Conservation (phyloP, 2,113 vertebrate genomes). For the Stegastes partitus region DNA sequence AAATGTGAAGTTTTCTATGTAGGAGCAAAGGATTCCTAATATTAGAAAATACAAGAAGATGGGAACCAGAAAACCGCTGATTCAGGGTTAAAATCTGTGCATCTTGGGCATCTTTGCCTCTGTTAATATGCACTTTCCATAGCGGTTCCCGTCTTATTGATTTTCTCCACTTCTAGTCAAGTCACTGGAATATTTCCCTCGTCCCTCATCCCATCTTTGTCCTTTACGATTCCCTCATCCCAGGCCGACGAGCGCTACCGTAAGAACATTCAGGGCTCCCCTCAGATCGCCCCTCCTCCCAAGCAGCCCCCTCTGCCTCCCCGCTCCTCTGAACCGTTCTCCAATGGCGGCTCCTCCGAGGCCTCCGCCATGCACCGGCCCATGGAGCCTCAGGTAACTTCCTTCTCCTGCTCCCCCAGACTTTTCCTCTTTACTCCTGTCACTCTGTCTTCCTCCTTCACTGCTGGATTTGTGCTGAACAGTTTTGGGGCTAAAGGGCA, state of each 20-base stretch:
- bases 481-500: not conserved
- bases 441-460: not conserved
- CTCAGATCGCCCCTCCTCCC: conserved; percentile 92
- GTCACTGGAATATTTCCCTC: not conserved
- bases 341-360: conserved; percentile 90
- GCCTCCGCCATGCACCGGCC: conserved; percentile 93
- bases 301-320: conserved; percentile 95
- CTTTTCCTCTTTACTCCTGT: conserved; percentile 6
- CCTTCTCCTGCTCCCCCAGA: conserved; percentile 16
- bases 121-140: not conserved
- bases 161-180: not conserved
- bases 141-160: conserved; percentile 36
- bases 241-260: conserved; percentile 97
- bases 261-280: conserved; percentile 96
- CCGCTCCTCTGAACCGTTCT: conserved; percentile 93
- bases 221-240: conserved; percentile 31
- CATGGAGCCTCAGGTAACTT: conserved; percentile 95
- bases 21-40: not conserved
- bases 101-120: too few species aligned
- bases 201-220: conserved; percentile 8
- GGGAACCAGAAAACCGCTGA: conserved; percentile 10
- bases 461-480: not conserved
- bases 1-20: conserved; percentile 8
- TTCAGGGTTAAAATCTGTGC: too few species aligned
- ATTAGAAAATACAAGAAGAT: conserved; percentile 11